Conservation (phyloP, 2,888 invertebrate genomes). For the Scrobipalpa atriplicella region DNA sequence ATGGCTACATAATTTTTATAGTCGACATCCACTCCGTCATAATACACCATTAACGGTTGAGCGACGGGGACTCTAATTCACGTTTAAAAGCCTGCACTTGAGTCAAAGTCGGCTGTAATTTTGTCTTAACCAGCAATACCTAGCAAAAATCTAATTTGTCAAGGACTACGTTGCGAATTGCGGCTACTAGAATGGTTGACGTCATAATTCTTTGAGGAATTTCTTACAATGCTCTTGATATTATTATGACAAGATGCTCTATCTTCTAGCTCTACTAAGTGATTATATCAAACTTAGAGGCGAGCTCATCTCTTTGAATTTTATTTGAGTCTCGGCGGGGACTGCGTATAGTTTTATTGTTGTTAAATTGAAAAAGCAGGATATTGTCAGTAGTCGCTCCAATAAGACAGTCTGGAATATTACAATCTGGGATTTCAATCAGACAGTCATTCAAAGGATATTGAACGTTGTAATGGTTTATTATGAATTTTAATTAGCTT, state of each 20-base stretch:
- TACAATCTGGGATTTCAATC: slow-evolving; percentile 6
- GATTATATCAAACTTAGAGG: slow-evolving; percentile 24
- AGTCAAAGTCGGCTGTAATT: slow-evolving; percentile 79
- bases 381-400: slow-evolving; percentile 13
- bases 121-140: slow-evolving; percentile 77
- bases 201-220: slow-evolving; percentile 27
- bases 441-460: background rate
- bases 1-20: slow-evolving; percentile 69
- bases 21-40: slow-evolving; percentile 73
- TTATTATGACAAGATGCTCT: slow-evolving; percentile 29
- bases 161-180: slow-evolving; percentile 68
- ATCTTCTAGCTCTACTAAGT: slow-evolving; percentile 21
- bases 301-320: slow-evolving; percentile 21
- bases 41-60: slow-evolving; percentile 78
- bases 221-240: slow-evolving; percentile 34
- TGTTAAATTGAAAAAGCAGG: slow-evolving; percentile 24
- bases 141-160: slow-evolving; percentile 81
- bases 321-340: slow-evolving; percentile 17
- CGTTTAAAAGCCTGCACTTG: slow-evolving; percentile 82
- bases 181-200: slow-evolving; percentile 54
- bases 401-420: background rate
- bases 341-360: slow-evolving; percentile 24
- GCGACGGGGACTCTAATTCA: slow-evolving; percentile 76
- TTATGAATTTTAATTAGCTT: background rate
- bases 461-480: background rate